Conservation (phyloP, 2,113 vertebrate species). For the Eulemur macaco region DNA sequence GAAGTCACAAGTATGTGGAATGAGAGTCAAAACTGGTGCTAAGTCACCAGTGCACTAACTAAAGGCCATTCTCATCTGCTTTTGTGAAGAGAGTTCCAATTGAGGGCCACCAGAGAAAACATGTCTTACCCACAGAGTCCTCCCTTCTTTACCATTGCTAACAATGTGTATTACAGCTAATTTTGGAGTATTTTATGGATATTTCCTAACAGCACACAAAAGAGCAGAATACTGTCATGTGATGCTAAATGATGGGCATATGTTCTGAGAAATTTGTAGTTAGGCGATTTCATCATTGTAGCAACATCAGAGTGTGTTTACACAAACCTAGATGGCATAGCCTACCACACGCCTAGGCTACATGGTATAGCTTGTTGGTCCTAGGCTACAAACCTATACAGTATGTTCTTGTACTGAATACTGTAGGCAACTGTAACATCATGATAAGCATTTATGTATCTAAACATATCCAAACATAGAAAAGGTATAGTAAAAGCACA, state of each 20-base stretch:
- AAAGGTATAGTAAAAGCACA: neutral
- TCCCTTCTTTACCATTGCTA: neutral
- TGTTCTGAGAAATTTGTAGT: neutral
- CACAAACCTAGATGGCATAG: neutral
- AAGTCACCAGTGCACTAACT: neutral
- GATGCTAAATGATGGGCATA: neutral
- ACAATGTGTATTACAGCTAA: neutral
- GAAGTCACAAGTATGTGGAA: neutral
- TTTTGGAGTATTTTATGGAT: constrained; percentile 7
- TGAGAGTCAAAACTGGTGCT: neutral
- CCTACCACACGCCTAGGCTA: neutral
- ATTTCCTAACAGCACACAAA: constrained; percentile 16
- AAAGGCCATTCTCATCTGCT: neutral
- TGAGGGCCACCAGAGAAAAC: neutral
- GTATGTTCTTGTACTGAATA: neutral
- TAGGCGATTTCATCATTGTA: neutral
- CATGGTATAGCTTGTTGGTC: neutral
- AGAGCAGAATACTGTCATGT: neutral
- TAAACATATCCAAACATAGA: neutral
- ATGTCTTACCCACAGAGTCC: neutral
- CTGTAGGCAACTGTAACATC: neutral
- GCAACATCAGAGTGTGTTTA: neutral
- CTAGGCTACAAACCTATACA: neutral
- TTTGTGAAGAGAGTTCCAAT: neutral
- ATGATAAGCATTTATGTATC: neutral